Evolutionary conservation across 1,140 invertebrate species (phyloP).

Genomic region (Rhynchophorus ferrugineus): DNA sequence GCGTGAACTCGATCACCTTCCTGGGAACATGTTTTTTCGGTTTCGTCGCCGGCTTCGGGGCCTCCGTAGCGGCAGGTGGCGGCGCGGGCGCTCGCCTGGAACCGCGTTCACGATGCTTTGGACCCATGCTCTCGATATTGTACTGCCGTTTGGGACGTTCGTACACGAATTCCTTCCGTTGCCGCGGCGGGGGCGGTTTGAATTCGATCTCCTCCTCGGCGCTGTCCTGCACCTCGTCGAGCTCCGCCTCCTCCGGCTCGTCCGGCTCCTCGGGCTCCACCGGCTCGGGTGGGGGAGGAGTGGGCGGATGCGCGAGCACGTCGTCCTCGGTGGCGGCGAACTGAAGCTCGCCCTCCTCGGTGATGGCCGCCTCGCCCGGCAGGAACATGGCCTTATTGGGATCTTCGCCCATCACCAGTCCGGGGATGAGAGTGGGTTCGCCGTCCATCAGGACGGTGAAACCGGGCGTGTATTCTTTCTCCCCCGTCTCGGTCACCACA

Average conservation of each 20-base stretch:
- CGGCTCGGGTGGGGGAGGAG: conserved; percentile 22
- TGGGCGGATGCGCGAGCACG: conserved; percentile 16
- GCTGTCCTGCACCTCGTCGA: conserved; percentile 33
- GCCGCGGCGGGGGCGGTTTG: conserved; percentile 28
- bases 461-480: conserved; percentile 59
- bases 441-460: conserved; percentile 60
- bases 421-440: conserved; percentile 58
- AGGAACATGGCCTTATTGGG: conserved; percentile 46
- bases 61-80: conserved; percentile 1
- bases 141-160: conserved; percentile 34
- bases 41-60: neutral
- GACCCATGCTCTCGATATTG: conserved; percentile 34
- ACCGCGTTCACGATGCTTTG: conserved; percentile 30
- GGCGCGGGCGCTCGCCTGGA: conserved; percentile 21
- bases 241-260: conserved; percentile 32
- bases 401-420: conserved; percentile 39
- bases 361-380: conserved; percentile 50
- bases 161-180: conserved; percentile 35
- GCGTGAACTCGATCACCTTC: conserved; percentile 30
- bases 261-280: too few species aligned
- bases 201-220: conserved; percentile 31
- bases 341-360: conserved; percentile 45
- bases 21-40: conserved; percentile 6
- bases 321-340: conserved; percentile 38
- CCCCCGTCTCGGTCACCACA: conserved; percentile 54